phyloP scores from a whole-genome alignment of 2,113 vertebrate genomes.

The Periophthalmus modestus region DNA sequence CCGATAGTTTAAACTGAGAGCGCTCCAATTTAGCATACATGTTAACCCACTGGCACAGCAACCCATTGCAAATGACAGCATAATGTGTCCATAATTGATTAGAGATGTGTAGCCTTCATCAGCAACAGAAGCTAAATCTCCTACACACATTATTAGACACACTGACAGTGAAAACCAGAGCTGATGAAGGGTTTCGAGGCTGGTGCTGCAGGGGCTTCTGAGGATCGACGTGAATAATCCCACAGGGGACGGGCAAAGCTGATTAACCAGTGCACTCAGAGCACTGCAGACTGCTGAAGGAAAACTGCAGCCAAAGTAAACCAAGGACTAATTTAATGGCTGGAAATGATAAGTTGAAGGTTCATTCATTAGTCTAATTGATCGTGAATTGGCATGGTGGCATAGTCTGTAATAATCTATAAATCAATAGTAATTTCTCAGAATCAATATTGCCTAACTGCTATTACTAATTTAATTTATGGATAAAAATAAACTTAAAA shows the following conservation, averaged over 20 bases:
- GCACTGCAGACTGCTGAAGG: constrained; percentile 23
- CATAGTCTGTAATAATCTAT: background rate
- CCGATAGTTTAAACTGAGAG: constrained; percentile 29
- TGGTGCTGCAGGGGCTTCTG: constrained; percentile 15
- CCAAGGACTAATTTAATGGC: background rate
- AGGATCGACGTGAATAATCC: constrained; percentile 52
- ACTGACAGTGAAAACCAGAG: background rate
- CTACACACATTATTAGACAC: constrained; percentile 14
- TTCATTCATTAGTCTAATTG: background rate
- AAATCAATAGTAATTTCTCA: background rate
- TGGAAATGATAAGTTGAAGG: constrained; percentile 2
- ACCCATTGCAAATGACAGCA: constrained; percentile 26
- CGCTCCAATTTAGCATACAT: constrained; percentile 38
- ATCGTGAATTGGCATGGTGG: background rate
- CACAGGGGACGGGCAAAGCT: constrained; percentile 45
- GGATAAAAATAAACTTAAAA: too few relatives aligned
- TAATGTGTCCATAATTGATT: constrained; percentile 37
- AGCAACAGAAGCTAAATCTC: constrained; percentile 7
- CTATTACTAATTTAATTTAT: background rate
- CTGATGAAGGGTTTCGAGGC: constrained; percentile 6
- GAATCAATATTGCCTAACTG: background rate
- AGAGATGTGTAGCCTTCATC: constrained; percentile 9
- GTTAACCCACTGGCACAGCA: constrained; percentile 30
- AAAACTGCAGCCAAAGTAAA: constrained; percentile 19
- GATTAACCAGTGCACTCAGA: constrained; percentile 43